Conservation (phyloP, 2,888 invertebrate genomes). For the Nudaria mundana region DNA sequence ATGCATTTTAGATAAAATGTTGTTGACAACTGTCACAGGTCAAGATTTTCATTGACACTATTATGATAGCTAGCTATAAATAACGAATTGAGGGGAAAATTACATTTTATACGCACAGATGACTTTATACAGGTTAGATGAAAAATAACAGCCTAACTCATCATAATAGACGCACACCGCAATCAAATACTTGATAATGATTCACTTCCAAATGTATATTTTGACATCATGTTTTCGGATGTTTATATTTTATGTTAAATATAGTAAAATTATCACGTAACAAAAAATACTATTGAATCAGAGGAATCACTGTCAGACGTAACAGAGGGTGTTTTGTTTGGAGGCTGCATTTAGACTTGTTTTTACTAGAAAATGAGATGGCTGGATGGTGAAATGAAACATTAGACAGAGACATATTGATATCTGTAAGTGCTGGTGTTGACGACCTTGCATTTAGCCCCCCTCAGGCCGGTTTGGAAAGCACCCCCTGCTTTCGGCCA, state of each 20-base stretch:
- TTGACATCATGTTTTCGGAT: neutral
- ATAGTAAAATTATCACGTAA: constrained; percentile 18
- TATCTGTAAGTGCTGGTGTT: constrained; percentile 66
- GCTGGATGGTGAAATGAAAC: constrained; percentile 13
- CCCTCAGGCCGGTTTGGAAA: too few relatives aligned
- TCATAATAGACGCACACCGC: too few relatives aligned
- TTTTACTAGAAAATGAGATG: constrained; percentile 46
- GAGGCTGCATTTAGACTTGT: constrained; percentile 58
- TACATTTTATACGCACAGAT: constrained; percentile 17
- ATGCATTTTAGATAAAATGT: constrained; percentile 39
- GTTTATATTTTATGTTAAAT: constrained; percentile 5
- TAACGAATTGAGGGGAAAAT: constrained; percentile 44
- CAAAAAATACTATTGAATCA: constrained; percentile 26
- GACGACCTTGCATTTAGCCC: constrained; percentile 67
- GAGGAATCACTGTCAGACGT: constrained; percentile 46
- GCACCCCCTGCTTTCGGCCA: constrained; percentile 62
- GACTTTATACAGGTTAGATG: neutral
- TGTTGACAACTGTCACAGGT: constrained; percentile 51
- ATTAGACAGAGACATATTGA: constrained; percentile 53
- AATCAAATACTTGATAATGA: neutral
- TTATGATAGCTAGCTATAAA: too few relatives aligned
- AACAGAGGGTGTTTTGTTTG: constrained; percentile 56
- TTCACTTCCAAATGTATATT: neutral
- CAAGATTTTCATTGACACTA: constrained; percentile 59
- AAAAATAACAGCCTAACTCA: neutral